Percentiles rank a stretch among this genome's conserved stretches.
Evolutionary conservation across 2,888 invertebrate genomes (phyloP).

Genomic region (Agrilus biguttatus): DNA sequence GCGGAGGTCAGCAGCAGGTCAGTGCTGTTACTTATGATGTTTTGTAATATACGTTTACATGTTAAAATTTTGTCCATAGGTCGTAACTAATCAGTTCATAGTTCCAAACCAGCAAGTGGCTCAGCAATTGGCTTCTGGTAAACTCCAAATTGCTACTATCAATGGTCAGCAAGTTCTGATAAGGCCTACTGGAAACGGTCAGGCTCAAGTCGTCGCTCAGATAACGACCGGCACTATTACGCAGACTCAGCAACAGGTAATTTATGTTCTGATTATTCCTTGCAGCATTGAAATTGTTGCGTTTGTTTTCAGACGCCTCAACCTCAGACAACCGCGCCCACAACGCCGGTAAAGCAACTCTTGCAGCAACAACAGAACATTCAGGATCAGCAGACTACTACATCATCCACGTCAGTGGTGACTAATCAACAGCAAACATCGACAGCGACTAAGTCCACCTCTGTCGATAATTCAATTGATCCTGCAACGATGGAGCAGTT

Average conservation of each 20-base stretch:
- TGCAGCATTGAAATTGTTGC: too few relatives aligned
- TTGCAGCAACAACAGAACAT: slow-evolving; percentile 12
- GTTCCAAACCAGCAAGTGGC: slow-evolving; percentile 64
- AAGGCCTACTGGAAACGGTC: slow-evolving; percentile 61
- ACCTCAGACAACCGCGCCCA: not conserved
- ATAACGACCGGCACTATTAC: slow-evolving; percentile 33
- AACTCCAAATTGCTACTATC: slow-evolving; percentile 69
- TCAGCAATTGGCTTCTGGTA: slow-evolving; percentile 69
- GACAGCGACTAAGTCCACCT: not conserved
- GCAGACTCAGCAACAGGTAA: slow-evolving; percentile 8
- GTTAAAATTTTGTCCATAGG: slow-evolving; percentile 17
- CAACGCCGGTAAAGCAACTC: slow-evolving; percentile 8
- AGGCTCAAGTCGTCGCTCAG: slow-evolving; percentile 64
- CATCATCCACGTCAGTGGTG: slow-evolving; percentile 28
- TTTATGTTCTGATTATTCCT: too few relatives aligned
- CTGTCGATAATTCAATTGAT: slow-evolving; percentile 15
- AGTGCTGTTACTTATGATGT: not conserved
- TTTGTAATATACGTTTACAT: not conserved
- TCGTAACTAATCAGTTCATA: slow-evolving; percentile 51
- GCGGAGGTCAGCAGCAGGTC: slow-evolving; percentile 32
- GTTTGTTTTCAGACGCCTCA: not conserved
- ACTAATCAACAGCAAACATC: slow-evolving; percentile 19
- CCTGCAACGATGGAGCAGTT: slow-evolving; percentile 52
- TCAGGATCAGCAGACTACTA: slow-evolving; percentile 11
- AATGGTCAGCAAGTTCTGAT: slow-evolving; percentile 78